Evolutionary conservation across 2,113 vertebrate species (phyloP).

Genomic region (Ciconia stormi): DNA sequence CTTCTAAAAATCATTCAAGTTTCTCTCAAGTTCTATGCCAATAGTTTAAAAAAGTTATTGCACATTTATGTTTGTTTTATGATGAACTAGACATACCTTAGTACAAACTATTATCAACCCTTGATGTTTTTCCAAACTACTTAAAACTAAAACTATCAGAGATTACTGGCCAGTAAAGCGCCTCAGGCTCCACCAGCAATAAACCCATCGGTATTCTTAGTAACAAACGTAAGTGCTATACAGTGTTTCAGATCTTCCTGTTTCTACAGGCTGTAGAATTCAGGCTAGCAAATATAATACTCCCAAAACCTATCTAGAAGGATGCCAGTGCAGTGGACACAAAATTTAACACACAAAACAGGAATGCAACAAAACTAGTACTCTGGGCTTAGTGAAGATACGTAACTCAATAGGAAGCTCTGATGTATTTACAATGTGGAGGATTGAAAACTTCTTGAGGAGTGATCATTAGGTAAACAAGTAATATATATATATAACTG

Average conservation of each 20-base stretch:
- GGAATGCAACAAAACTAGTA: neutral
- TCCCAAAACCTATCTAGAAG: neutral
- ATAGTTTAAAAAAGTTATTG: neutral
- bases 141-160: constrained; percentile 6
- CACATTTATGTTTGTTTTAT: neutral
- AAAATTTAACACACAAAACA: neutral
- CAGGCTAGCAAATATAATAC: neutral
- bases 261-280: neutral
- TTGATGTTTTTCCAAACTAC: neutral
- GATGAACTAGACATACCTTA: neutral
- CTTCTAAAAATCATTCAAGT: neutral
- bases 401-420: neutral
- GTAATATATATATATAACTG: neutral
- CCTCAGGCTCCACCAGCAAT: neutral
- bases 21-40: neutral
- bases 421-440: neutral
- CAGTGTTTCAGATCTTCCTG: neutral
- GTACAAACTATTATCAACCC: neutral
- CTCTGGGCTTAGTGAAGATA: neutral
- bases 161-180: neutral
- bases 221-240: neutral
- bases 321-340: neutral
- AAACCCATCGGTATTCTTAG: constrained; percentile 3
- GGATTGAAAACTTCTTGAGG: neutral
- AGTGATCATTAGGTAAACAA: neutral